Conservation (phyloP, 2,888 invertebrate species). For the Myathropa florea region DNA sequence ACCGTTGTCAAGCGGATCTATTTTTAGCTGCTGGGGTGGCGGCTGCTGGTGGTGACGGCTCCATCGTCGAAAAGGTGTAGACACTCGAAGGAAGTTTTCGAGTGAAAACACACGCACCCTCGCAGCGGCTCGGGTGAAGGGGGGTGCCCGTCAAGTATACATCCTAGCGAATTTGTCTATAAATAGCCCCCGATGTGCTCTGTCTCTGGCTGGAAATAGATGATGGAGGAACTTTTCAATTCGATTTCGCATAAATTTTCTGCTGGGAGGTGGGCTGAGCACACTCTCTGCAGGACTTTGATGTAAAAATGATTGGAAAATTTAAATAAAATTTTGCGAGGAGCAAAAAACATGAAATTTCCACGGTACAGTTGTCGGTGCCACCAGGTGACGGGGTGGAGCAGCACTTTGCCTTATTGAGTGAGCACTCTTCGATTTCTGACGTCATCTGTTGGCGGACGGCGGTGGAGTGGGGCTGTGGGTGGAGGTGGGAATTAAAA, state of each 20-base stretch:
- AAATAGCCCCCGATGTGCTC: conserved; percentile 38
- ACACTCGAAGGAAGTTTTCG: conserved; percentile 12
- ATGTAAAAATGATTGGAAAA: conserved; percentile 40
- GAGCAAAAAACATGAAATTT: neutral
- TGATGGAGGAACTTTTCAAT: conserved; percentile 31
- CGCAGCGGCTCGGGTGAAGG: neutral
- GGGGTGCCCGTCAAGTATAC: neutral
- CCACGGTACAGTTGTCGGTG: neutral
- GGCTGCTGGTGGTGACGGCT: neutral
- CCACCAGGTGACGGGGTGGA: neutral
- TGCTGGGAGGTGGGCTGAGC: neutral
- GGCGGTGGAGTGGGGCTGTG: neutral
- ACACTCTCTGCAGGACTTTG: conserved; percentile 9
- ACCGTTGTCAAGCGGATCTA: conserved; percentile 17
- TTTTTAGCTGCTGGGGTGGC: conserved; percentile 20
- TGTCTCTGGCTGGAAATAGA: conserved; percentile 13
- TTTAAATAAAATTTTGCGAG: conserved; percentile 15
- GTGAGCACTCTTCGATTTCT: conserved; percentile 18
- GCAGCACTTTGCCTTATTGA: neutral
- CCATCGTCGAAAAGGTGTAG: conserved; percentile 30
- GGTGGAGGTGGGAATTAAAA: neutral
- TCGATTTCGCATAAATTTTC: conserved; percentile 10
- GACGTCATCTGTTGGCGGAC: conserved; percentile 41
- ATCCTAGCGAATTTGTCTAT: conserved; percentile 14
- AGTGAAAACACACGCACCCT: conserved; percentile 1